A percentile compares a stretch with the other conserved stretches of the same genome.
These are phyloP conservation scores for Ectemnius cavifrons DNA, from an alignment of 2,888 invertebrate species.

Conservation along the genomic window DNA sequence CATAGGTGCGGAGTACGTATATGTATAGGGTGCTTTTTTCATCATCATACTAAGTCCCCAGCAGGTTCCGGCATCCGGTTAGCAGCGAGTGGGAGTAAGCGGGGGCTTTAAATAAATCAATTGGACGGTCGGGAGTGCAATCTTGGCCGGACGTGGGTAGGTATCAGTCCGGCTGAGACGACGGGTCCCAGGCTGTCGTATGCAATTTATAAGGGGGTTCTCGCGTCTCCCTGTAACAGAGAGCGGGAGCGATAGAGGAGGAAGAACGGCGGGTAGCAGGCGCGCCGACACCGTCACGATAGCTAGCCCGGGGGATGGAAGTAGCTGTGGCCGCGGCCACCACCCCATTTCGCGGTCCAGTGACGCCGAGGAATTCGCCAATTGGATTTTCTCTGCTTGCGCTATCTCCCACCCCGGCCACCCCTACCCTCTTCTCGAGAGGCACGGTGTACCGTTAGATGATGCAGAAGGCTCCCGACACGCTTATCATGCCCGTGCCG, in stretches of 20 bases:
- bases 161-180: constrained; percentile 39
- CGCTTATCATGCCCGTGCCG: constrained; percentile 62
- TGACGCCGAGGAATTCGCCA: constrained; percentile 76
- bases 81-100: constrained; percentile 10
- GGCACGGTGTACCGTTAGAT: constrained; percentile 71
- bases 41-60: too few species aligned
- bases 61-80: too few species aligned
- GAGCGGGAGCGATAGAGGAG: constrained; percentile 13
- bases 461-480: constrained; percentile 69
- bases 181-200: constrained; percentile 66
- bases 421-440: constrained; percentile 59
- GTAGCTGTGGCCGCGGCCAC: constrained; percentile 70
- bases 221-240: constrained; percentile 59
- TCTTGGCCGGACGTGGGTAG: constrained; percentile 63
- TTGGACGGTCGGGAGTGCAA: constrained; percentile 65
- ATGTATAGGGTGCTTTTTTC: too few species aligned
- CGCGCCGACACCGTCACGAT: constrained; percentile 60
- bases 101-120: constrained; percentile 67
- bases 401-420: constrained; percentile 18
- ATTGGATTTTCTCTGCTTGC: constrained; percentile 76
- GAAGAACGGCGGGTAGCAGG: constrained; percentile 30
- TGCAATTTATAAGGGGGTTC: constrained; percentile 74
- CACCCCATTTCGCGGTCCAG: constrained; percentile 77
- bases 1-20: too few species aligned
- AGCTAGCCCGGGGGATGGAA: constrained; percentile 66